Conservation (phyloP, 2,113 vertebrate genomes). For the Chaetorhynchus papuensis region DNA sequence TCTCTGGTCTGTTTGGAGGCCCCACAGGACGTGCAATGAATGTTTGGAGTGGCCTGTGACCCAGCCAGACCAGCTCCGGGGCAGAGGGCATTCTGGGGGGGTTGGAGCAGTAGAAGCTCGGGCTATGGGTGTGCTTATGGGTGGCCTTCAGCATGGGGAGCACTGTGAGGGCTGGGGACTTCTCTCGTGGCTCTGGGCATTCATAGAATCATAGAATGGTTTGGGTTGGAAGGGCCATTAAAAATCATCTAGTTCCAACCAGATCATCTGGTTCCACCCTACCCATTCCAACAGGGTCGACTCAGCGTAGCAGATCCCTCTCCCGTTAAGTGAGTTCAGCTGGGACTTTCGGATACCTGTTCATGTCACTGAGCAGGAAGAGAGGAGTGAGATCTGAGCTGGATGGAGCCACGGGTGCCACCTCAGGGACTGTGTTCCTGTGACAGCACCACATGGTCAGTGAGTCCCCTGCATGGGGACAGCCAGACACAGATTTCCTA, state of each 20-base stretch:
- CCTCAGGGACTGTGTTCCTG: neutral
- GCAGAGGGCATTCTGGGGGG: neutral
- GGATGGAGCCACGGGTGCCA: neutral
- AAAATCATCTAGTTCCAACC: neutral
- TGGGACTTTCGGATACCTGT: neutral
- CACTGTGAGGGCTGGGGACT: neutral
- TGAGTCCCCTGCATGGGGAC: rapidly evolving
- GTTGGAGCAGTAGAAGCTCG: neutral
- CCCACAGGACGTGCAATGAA: rapidly evolving
- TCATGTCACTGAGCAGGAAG: neutral
- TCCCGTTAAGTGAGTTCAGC: neutral
- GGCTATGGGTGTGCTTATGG: neutral
- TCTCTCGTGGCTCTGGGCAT: neutral
- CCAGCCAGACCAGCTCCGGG: neutral
- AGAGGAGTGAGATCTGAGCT: neutral
- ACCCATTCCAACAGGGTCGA: rapidly evolving
- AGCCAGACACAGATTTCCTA: neutral
- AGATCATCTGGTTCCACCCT: neutral
- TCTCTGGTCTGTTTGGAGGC: neutral
- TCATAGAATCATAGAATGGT: neutral
- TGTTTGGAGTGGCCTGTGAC: neutral
- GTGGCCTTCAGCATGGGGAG: neutral
- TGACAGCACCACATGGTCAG: neutral
- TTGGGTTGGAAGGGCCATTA: neutral
- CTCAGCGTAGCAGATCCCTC: neutral